These are phyloP conservation scores for Heliconius himera DNA, from an alignment of 1,140 invertebrate species.

Conservation along the genomic window DNA sequence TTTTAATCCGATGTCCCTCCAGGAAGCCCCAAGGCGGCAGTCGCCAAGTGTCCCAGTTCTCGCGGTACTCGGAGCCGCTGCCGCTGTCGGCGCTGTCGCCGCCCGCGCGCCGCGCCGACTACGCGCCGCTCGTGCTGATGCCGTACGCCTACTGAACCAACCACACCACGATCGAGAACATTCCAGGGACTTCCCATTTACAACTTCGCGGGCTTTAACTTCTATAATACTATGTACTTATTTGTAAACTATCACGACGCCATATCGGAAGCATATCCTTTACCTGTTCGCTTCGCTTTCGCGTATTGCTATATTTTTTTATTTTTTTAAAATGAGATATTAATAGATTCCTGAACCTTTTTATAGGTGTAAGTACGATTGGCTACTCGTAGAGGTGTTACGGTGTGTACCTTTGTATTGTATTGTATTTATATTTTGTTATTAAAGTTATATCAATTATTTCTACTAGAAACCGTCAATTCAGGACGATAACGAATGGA, in stretches of 20 bases:
- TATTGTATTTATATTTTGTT: conserved; percentile 8
- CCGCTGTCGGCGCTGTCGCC: conserved; percentile 63
- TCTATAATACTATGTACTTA: conserved; percentile 39
- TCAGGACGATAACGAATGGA: conserved; percentile 61
- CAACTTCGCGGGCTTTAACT: conserved; percentile 58
- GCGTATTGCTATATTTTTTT: conserved; percentile 70
- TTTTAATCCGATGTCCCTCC: conserved; percentile 23
- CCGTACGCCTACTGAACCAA: conserved; percentile 67
- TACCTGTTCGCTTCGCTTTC: conserved; percentile 55
- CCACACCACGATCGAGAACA: conserved; percentile 49
- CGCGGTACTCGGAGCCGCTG: conserved; percentile 65
- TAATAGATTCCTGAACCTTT: neutral
- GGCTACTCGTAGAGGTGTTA: neutral
- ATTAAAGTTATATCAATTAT: conserved; percentile 51
- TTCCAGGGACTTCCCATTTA: conserved; percentile 54
- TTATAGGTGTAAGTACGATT: neutral
- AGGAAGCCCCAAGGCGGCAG: conserved; percentile 70
- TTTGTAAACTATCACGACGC: conserved; percentile 54
- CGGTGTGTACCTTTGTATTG: neutral
- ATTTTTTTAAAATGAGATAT: conserved; percentile 29
- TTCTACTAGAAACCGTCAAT: conserved; percentile 60
- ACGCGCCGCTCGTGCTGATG: conserved; percentile 49
- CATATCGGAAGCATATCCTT: conserved; percentile 75
- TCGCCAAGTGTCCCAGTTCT: conserved; percentile 73
- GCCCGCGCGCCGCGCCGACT: conserved; percentile 60